phyloP scores from a whole-genome alignment of 1,140 invertebrate genomes.

The Trichogramma pretiosum region DNA sequence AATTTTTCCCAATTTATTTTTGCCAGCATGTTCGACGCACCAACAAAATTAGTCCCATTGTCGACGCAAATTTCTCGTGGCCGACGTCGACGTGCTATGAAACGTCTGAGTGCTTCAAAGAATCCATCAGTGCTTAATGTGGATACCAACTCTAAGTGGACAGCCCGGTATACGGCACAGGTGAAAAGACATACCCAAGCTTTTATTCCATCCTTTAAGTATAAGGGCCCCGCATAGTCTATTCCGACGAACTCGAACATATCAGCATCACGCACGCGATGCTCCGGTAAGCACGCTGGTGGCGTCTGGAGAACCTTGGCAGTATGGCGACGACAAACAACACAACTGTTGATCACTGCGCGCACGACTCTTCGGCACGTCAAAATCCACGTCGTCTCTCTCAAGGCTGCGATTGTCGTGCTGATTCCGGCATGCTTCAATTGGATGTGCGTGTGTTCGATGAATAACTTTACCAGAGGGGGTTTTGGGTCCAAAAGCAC shows the following conservation, averaged over 20 bases:
- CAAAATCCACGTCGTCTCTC: slow-evolving; percentile 25
- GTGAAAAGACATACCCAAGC: slow-evolving; percentile 25
- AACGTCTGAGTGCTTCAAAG: slow-evolving; percentile 16
- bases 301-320: slow-evolving; percentile 21
- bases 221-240: slow-evolving; percentile 24
- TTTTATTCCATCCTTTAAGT: slow-evolving; percentile 19
- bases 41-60: slow-evolving; percentile 36
- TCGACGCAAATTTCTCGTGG: slow-evolving; percentile 35
- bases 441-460: slow-evolving; percentile 22
- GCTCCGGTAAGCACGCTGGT: slow-evolving; percentile 19
- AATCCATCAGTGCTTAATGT: slow-evolving; percentile 23
- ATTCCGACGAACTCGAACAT: slow-evolving; percentile 22
- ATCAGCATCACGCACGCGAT: slow-evolving; percentile 17
- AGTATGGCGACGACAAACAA: slow-evolving; percentile 23
- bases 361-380: slow-evolving; percentile 20
- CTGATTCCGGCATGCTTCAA: slow-evolving; percentile 23
- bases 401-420: slow-evolving; percentile 20
- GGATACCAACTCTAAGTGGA: slow-evolving; percentile 26
- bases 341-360: slow-evolving; percentile 24
- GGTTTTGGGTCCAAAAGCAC: slow-evolving; percentile 25
- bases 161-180: slow-evolving; percentile 24
- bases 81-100: slow-evolving; percentile 24
- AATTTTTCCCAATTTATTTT: slow-evolving; percentile 27
- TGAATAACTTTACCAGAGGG: slow-evolving; percentile 14
- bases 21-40: slow-evolving; percentile 24